phyloP scores from a whole-genome alignment of 2,888 invertebrate genomes.

The Sabellastarte sp. region DNA sequence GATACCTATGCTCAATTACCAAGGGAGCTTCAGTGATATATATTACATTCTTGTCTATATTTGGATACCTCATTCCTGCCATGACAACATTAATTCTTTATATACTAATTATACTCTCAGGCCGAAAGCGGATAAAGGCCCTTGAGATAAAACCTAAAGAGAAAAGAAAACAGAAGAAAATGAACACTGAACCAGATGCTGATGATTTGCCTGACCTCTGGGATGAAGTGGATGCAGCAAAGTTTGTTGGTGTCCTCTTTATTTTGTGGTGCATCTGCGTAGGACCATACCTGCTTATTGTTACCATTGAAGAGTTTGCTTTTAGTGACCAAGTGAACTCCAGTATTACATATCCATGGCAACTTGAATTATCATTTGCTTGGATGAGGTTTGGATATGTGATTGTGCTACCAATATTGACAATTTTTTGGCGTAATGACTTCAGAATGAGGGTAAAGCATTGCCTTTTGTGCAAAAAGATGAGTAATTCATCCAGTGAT shows the following conservation, averaged over 20 bases:
- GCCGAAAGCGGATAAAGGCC: too few relatives aligned
- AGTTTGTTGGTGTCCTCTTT: constrained; percentile 37
- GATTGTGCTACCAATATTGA: constrained; percentile 40
- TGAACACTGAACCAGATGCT: background rate
- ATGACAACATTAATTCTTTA: constrained; percentile 35
- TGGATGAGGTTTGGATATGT: constrained; percentile 48
- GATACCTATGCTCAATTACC: constrained; percentile 40
- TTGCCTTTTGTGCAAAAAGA: constrained; percentile 43
- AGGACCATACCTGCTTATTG: constrained; percentile 37
- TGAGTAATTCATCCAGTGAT: constrained; percentile 16
- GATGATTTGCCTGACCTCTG: constrained; percentile 27
- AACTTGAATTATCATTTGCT: constrained; percentile 41
- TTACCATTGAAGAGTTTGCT: constrained; percentile 15
- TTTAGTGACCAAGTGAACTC: constrained; percentile 10
- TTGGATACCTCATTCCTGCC: constrained; percentile 41
- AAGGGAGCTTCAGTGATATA: constrained; percentile 37
- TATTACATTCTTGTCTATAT: constrained; percentile 29
- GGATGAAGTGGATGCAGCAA: constrained; percentile 35
- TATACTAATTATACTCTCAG: constrained; percentile 32
- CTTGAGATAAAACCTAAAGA: background rate
- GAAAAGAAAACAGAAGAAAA: background rate
- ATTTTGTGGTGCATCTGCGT: constrained; percentile 41
- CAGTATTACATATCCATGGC: constrained; percentile 36
- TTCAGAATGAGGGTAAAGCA: constrained; percentile 48
- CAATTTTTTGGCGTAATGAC: constrained; percentile 44